phyloP scores from a whole-genome alignment of 2,113 vertebrate genomes.

The Lophochroa leadbeateri region DNA sequence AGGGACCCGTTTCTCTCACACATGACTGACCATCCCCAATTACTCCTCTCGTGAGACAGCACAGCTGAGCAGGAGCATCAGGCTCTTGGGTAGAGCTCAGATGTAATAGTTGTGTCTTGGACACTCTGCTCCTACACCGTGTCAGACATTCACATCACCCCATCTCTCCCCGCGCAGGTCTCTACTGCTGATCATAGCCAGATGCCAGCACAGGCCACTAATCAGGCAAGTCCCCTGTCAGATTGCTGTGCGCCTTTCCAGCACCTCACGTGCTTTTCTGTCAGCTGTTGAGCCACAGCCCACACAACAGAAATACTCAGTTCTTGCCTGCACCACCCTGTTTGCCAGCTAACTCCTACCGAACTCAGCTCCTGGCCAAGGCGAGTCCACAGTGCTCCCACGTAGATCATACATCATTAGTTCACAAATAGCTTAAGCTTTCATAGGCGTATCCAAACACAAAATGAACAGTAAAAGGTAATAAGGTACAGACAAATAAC shows the following conservation, averaged over 20 bases:
- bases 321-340: background rate
- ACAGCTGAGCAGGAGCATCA: rapidly evolving
- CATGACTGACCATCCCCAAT: rapidly evolving
- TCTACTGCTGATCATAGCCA: background rate
- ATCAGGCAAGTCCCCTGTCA: slow-evolving; percentile 24
- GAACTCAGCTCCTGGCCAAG: background rate
- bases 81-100: background rate
- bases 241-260: background rate
- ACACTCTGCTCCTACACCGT: background rate
- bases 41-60: background rate
- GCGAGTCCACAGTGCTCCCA: background rate
- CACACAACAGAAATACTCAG: background rate
- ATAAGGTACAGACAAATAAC: background rate
- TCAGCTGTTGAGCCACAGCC: background rate
- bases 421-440: background rate
- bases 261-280: background rate
- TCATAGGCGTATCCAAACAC: background rate
- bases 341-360: background rate
- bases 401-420: background rate
- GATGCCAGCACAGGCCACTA: slow-evolving; percentile 8
- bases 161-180: background rate
- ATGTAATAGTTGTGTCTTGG: background rate
- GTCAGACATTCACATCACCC: background rate
- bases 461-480: slow-evolving; percentile 9
- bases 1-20: background rate